phyloP scores from a whole-genome alignment of 2,113 vertebrate species.

The Indicator indicator region DNA sequence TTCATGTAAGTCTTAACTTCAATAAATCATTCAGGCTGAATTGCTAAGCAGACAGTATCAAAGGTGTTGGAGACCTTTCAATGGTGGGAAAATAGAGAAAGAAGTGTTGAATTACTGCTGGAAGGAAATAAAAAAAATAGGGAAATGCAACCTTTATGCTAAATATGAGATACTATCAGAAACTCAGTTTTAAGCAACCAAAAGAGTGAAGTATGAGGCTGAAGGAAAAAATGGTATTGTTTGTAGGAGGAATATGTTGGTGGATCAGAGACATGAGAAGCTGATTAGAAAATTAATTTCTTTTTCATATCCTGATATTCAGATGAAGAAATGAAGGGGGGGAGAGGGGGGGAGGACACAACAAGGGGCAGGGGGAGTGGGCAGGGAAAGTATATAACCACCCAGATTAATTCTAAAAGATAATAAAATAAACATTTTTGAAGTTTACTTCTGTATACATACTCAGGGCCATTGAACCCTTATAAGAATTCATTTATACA shows the following conservation, averaged over 20 bases:
- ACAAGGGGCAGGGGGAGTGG: too few species aligned
- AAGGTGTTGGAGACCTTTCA: neutral
- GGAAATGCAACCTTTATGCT: neutral
- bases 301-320: neutral
- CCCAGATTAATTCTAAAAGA: neutral
- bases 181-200: neutral
- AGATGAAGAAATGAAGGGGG: neutral
- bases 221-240: neutral
- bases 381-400: too few species aligned
- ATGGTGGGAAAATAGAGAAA: neutral
- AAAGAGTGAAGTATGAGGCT: neutral
- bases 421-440: neutral
- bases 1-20: neutral
- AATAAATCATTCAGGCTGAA: neutral
- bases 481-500: neutral
- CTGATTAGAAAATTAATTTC: neutral
- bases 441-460: neutral
- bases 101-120: neutral
- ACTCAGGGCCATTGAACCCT: rapidly evolving
- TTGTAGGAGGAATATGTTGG: neutral
- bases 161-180: neutral
- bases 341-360: too few species aligned
- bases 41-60: neutral
- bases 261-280: neutral
- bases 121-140: neutral